phyloP scores from a whole-genome alignment of 2,797 vertebrate species.

The Phyllotis vaccarum region DNA sequence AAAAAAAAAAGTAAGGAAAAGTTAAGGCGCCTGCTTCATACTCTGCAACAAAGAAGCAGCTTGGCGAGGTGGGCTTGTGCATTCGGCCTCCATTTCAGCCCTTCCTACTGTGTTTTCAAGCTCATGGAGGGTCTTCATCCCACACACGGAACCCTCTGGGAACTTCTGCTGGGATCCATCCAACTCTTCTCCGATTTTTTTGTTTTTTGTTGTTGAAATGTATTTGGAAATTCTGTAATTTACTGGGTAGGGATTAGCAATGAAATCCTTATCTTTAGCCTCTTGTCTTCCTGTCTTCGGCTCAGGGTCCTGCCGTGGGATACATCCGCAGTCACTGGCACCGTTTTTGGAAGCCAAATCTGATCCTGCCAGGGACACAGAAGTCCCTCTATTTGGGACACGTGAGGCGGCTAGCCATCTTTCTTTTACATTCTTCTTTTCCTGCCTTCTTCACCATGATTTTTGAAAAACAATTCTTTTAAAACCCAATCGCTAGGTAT shows the following conservation, averaged over 20 bases:
- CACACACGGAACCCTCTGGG: not conserved
- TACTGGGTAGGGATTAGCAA: not conserved
- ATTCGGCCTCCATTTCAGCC: constrained; percentile 15
- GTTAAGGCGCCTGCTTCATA: constrained; percentile 73
- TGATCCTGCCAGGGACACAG: not conserved
- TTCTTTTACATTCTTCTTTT: not conserved
- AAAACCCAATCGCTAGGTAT: constrained; percentile 33
- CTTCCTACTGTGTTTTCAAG: not conserved
- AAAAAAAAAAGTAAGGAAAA: constrained; percentile 73
- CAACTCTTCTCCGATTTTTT: not conserved
- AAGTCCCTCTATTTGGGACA: constrained; percentile 16
- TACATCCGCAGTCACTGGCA: not conserved
- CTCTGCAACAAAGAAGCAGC: constrained; percentile 76
- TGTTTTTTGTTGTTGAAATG: not conserved
- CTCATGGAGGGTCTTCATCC: not conserved
- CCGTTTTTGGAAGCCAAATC: constrained; percentile 64
- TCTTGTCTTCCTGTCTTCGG: not conserved
- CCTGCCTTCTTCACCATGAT: not conserved
- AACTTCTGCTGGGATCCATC: not conserved
- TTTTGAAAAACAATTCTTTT: not conserved
- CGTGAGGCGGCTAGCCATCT: not conserved
- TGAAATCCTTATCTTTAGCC: not conserved
- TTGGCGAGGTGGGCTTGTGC: constrained; percentile 48
- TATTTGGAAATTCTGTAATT: constrained; percentile 34
- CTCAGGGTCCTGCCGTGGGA: not conserved